These are phyloP conservation scores for Anguilla anguilla DNA, from an alignment of 2,797 vertebrate species.

Conservation along the genomic window DNA sequence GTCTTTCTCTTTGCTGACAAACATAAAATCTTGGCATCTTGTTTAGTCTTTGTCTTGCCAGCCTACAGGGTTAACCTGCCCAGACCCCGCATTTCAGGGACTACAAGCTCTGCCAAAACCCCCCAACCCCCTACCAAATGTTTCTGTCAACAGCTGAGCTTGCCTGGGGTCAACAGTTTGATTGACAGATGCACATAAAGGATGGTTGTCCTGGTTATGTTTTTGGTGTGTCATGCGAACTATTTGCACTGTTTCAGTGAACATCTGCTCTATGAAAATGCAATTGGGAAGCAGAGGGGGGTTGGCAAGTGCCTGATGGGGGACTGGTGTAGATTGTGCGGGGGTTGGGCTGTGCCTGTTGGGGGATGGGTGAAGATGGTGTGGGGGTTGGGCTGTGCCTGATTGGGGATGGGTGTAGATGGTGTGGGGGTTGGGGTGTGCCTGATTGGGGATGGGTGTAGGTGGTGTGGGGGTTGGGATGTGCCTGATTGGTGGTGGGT, in stretches of 20 bases:
- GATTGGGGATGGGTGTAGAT: not conserved
- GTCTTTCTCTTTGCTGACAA: not conserved
- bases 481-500: not conserved
- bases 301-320: not conserved
- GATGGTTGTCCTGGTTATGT: not conserved
- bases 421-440: not conserved
- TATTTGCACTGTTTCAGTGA: not conserved
- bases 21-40: not conserved
- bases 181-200: not conserved
- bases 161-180: not conserved
- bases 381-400: not conserved
- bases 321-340: not conserved
- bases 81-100: not conserved
- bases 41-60: not conserved
- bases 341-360: too few species aligned
- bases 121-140: not conserved
- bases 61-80: not conserved
- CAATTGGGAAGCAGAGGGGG: not conserved
- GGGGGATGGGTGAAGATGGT: too few species aligned
- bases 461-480: not conserved
- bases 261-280: not conserved
- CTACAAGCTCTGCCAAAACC: not conserved
- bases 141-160: not conserved
- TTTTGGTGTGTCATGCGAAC: not conserved
- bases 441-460: not conserved